Evolutionary conservation across 2,888 invertebrate species (phyloP).

Genomic region (Philhelius pedissequus): DNA sequence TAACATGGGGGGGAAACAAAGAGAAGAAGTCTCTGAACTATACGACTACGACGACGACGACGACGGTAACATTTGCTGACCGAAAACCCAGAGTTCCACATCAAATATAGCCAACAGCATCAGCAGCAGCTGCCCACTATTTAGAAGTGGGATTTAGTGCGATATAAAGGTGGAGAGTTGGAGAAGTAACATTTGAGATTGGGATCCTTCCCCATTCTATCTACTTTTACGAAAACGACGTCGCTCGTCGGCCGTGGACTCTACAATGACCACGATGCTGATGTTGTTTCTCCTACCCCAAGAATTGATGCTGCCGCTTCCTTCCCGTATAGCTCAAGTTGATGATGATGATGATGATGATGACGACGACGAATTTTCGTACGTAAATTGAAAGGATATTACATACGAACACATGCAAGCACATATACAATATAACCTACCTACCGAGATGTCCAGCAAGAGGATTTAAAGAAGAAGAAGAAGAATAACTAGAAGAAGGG

Average conservation of each 20-base stretch:
- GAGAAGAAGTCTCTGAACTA: conserved; percentile 44
- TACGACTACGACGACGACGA: not conserved
- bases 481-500: conserved; percentile 11
- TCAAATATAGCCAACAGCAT: conserved; percentile 68
- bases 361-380: conserved; percentile 67
- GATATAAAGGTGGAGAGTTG: conserved; percentile 12
- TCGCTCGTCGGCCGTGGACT: conserved; percentile 42
- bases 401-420: conserved; percentile 39
- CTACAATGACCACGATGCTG: conserved; percentile 64
- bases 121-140: conserved; percentile 65
- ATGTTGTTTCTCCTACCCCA: conserved; percentile 53
- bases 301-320: not conserved
- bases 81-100: conserved; percentile 68
- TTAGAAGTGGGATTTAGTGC: conserved; percentile 61
- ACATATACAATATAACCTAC: not conserved
- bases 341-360: conserved; percentile 37
- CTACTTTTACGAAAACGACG: conserved; percentile 56
- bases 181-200: conserved; percentile 15
- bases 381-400: conserved; percentile 68
- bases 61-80: conserved; percentile 68
- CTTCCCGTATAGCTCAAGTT: not conserved
- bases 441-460: conserved; percentile 49
- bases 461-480: conserved; percentile 31
- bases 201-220: conserved; percentile 34
- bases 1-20: not conserved